A percentile compares a stretch with the other conserved stretches of the same genome.
phyloP scores from a whole-genome alignment of 2,888 invertebrate species.

The Iselma pallidipennis region DNA sequence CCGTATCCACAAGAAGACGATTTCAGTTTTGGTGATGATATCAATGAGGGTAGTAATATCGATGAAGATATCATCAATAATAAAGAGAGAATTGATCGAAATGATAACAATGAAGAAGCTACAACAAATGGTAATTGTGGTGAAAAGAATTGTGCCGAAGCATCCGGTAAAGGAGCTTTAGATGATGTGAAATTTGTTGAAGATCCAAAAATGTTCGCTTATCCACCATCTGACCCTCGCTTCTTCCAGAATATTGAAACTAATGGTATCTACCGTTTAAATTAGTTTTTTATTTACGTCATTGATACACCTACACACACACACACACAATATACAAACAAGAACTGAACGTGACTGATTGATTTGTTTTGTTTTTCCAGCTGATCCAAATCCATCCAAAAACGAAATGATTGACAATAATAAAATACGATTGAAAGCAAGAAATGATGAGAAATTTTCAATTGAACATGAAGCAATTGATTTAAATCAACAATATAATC shows the following conservation, averaged over 20 bases:
- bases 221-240: slow-evolving; percentile 51
- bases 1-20: slow-evolving; percentile 41
- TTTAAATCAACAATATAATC: slow-evolving; percentile 1
- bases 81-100: slow-evolving; percentile 12
- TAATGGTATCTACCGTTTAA: slow-evolving; percentile 18
- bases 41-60: slow-evolving; percentile 20
- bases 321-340: no score
- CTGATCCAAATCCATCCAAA: slow-evolving; percentile 4
- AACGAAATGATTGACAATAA: slow-evolving; percentile 12
- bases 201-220: slow-evolving; percentile 51
- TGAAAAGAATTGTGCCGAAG: slow-evolving; percentile 20
- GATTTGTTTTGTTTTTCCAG: not conserved
- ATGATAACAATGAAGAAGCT: slow-evolving; percentile 11
- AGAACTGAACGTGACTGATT: no score
- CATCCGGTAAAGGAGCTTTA: slow-evolving; percentile 24
- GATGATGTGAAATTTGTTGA: slow-evolving; percentile 36
- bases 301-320: no score
- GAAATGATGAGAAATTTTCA: slow-evolving; percentile 23
- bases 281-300: not conserved
- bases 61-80: not conserved
- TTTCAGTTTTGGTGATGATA: slow-evolving; percentile 40
- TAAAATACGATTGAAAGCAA: slow-evolving; percentile 18
- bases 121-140: slow-evolving; percentile 2
- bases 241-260: slow-evolving; percentile 15
- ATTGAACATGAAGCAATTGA: slow-evolving; percentile 14